Percentiles rank a stretch among this genome's conserved stretches.
phyloP scores from a whole-genome alignment of 2,797 vertebrate species.

The Podarcis lilfordi region DNA sequence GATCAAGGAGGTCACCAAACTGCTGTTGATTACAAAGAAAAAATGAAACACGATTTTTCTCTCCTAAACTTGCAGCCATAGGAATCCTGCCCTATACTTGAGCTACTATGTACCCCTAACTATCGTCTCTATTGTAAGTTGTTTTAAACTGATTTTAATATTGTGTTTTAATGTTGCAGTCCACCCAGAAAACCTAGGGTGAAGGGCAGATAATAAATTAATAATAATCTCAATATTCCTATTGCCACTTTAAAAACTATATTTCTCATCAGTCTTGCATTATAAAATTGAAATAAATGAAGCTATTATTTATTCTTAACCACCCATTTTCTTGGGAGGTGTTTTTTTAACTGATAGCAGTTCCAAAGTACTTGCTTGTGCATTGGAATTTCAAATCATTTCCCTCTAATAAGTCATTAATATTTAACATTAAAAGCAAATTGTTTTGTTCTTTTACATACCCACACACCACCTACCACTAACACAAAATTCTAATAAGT shows the following conservation, averaged over 20 bases:
- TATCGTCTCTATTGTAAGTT: no score
- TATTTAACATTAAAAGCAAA: neutral
- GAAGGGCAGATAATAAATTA: no score
- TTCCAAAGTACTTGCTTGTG: neutral
- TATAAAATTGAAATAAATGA: neutral
- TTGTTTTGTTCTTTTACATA: neutral
- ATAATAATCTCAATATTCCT: neutral
- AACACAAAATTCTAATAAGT: neutral
- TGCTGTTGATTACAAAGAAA: neutral
- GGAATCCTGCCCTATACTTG: accelerated
- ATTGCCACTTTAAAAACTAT: neutral
- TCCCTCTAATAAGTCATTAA: neutral
- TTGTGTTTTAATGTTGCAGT: no score
- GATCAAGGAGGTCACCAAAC: neutral
- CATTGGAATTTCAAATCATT: no score
- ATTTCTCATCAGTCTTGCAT: neutral
- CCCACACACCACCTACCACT: neutral
- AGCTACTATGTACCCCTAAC: neutral
- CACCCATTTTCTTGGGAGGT: neutral
- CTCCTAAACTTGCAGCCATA: neutral
- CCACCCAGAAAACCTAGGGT: no score
- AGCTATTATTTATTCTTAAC: neutral
- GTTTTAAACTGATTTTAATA: no score
- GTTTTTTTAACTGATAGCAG: neutral
- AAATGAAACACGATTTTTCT: neutral